A percentile compares a stretch with the other conserved stretches of the same genome.
These are phyloP conservation scores for Sebastolobus altivelis DNA, from an alignment of 2,797 vertebrate genomes.

Conservation along the genomic window DNA sequence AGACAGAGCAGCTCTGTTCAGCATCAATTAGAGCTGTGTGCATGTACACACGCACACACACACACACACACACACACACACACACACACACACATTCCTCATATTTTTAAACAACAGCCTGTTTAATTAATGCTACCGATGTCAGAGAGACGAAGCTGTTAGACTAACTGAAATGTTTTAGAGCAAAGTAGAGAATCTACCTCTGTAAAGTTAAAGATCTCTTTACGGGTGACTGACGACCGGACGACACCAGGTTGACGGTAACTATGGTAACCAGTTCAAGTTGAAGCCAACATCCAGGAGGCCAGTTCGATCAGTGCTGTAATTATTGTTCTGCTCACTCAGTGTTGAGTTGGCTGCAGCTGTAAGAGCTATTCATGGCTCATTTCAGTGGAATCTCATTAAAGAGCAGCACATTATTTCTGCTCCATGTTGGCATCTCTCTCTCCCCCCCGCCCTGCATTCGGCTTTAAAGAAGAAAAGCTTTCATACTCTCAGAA, in stretches of 20 bases:
- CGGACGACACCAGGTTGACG: neutral
- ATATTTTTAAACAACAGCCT: neutral
- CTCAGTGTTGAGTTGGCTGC: constrained; percentile 26
- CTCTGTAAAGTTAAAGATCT: neutral
- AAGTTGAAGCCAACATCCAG: neutral
- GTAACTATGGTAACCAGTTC: neutral
- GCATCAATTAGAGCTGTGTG: constrained; percentile 50
- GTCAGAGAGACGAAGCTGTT: neutral
- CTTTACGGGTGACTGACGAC: neutral
- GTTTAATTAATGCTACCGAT: neutral
- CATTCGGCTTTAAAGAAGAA: constrained; percentile 30
- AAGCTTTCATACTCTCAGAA: constrained; percentile 22
- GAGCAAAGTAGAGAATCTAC: neutral
- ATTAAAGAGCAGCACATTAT: constrained; percentile 56
- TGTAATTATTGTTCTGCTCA: constrained; percentile 1
- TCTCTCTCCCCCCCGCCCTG: constrained; percentile 31
- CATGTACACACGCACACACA: neutral
- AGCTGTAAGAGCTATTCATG: constrained; percentile 33
- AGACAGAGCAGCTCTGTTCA: constrained; percentile 62
- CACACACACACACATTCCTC: neutral
- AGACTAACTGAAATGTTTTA: neutral
- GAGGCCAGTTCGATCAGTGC: neutral
- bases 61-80: neutral
- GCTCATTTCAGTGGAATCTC: constrained; percentile 64
- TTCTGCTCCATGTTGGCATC: constrained; percentile 41